Percentiles rank a stretch among this genome's conserved stretches.
These are phyloP conservation scores for Engystomops pustulosus DNA, from an alignment of 2,113 vertebrate genomes.

Conservation along the genomic window DNA sequence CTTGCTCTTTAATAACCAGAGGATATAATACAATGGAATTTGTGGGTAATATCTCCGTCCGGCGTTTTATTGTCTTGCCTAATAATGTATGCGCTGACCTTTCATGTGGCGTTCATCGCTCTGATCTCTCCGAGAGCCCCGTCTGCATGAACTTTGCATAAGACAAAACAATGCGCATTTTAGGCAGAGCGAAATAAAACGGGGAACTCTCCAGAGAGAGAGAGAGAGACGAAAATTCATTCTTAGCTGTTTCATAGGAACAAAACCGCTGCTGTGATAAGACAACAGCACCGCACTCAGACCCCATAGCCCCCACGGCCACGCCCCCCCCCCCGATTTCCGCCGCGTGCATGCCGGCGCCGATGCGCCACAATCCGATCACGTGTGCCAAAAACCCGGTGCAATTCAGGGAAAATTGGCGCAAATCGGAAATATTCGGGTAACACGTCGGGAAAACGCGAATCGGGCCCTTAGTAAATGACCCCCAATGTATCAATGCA, in stretches of 20 bases:
- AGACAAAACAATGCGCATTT: slow-evolving; percentile 64
- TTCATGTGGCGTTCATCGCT: slow-evolving; percentile 65
- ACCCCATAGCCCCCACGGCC: too few species aligned
- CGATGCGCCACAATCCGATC: too few species aligned
- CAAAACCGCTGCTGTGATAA: slow-evolving; percentile 62
- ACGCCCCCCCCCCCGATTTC: too few species aligned
- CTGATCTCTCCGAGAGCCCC: slow-evolving; percentile 66
- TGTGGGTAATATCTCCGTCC: background rate
- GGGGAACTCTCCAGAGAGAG: slow-evolving; percentile 61
- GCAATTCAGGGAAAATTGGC: too few species aligned
- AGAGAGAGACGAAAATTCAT: slow-evolving; percentile 51
- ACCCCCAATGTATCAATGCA: too few species aligned
- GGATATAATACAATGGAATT: slow-evolving; percentile 5
- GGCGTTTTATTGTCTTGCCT: slow-evolving; percentile 3
- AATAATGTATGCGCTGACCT: slow-evolving; percentile 67
- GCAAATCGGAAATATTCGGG: too few species aligned
- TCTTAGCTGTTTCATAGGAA: slow-evolving; percentile 48
- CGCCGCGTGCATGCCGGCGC: too few species aligned
- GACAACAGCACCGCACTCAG: too few species aligned
- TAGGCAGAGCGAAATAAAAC: slow-evolving; percentile 56
- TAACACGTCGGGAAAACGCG: too few species aligned
- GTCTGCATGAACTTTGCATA: slow-evolving; percentile 68
- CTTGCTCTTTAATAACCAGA: slow-evolving; percentile 8
- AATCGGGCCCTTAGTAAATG: too few species aligned
- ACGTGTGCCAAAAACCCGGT: too few species aligned